Percentiles rank a stretch among this genome's conserved stretches.
These are phyloP conservation scores for Cephalopholis sonnerati DNA, from an alignment of 2,113 vertebrate genomes.

Conservation along the genomic window DNA sequence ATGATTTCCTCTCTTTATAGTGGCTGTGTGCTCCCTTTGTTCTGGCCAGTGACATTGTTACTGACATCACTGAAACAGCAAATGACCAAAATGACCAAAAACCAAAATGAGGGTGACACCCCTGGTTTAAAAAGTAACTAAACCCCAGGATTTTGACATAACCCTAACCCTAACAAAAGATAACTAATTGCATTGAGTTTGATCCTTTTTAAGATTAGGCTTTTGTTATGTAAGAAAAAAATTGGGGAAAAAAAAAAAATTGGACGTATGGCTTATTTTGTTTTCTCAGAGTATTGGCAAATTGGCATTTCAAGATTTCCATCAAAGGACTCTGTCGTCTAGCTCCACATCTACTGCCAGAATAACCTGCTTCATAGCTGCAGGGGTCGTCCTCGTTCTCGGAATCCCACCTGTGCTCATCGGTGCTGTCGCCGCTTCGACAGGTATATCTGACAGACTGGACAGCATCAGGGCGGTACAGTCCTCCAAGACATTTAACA, in stretches of 20 bases:
- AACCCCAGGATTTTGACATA: no score
- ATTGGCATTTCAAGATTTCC: slow-evolving; percentile 77
- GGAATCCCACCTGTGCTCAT: slow-evolving; percentile 82
- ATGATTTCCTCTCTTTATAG: not conserved
- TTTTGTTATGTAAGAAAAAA: no score
- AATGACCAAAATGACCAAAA: no score
- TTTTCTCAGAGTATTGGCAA: slow-evolving; percentile 11
- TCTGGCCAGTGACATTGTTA: slow-evolving; percentile 29
- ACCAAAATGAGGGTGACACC: no score
- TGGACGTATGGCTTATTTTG: not conserved
- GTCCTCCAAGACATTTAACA: no score
- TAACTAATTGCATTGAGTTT: no score
- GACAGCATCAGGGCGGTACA: no score
- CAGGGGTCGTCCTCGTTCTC: slow-evolving; percentile 67
- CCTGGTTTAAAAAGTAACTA: no score
- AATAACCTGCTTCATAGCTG: slow-evolving; percentile 77
- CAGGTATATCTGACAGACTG: slow-evolving; percentile 43
- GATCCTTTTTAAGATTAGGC: no score
- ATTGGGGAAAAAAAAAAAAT: no score
- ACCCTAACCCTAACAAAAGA: no score
- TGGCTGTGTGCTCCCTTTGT: slow-evolving; percentile 61
- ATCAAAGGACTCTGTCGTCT: slow-evolving; percentile 81
- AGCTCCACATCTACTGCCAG: slow-evolving; percentile 71
- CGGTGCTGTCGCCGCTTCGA: slow-evolving; percentile 82
- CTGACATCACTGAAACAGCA: slow-evolving; percentile 50